Conservation (phyloP, 1,140 invertebrate species). For the Neoseiulus cucumeris region DNA sequence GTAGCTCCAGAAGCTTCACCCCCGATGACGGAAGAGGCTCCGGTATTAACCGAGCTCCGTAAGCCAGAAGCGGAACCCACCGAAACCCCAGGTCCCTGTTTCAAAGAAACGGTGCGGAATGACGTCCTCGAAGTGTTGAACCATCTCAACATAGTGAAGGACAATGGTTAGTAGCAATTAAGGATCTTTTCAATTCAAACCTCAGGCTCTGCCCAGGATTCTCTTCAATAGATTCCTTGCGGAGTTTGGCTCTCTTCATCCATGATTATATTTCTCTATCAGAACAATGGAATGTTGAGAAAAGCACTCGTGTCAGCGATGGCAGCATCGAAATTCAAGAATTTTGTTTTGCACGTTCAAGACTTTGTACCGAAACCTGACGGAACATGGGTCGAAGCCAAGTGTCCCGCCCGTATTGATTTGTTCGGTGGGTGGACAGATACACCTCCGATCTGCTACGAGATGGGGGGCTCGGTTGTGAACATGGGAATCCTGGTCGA, state of each 20-base stretch:
- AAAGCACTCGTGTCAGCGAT: too few relatives aligned
- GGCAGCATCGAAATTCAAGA: too few relatives aligned
- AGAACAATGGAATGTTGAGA: too few relatives aligned
- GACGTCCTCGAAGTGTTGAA: background rate
- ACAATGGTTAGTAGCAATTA: constrained; percentile 1
- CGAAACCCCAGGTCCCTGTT: background rate
- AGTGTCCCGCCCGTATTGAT: constrained; percentile 34
- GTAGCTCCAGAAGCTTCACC: too few relatives aligned
- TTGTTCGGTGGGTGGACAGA: constrained; percentile 36
- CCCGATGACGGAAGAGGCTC: too few relatives aligned
- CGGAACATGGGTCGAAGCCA: constrained; percentile 28
- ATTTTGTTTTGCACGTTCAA: background rate
- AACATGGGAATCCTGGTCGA: constrained; percentile 24
- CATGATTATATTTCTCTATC: too few relatives aligned
- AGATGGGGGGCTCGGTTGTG: constrained; percentile 33
- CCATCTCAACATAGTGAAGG: background rate
- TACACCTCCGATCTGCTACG: constrained; percentile 37
- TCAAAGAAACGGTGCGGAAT: background rate
- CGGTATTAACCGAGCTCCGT: too few relatives aligned
- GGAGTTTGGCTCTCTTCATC: too few relatives aligned
- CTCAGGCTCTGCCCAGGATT: too few relatives aligned
- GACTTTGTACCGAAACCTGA: background rate
- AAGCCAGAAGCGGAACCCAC: too few relatives aligned
- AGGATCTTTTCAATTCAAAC: too few relatives aligned
- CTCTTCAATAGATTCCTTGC: too few relatives aligned